Evolutionary conservation across 2,113 vertebrate genomes (phyloP).

Genomic region (Aspiorhynchus laticeps): DNA sequence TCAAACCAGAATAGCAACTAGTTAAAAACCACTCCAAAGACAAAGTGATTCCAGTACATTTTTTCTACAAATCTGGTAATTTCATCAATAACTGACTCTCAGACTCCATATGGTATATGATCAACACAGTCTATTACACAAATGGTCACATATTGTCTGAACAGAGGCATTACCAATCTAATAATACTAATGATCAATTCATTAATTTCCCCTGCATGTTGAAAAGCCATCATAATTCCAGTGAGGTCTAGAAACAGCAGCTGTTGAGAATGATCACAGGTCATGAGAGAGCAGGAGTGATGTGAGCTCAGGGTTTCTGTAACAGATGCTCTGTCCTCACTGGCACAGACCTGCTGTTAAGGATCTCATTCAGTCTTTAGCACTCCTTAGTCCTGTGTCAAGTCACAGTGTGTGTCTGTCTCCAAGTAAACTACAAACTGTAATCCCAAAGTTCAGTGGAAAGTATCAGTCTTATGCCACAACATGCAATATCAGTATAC

Average conservation of each 20-base stretch:
- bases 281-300: conserved; percentile 12
- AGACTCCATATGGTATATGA: conserved; percentile 20
- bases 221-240: conserved; percentile 7
- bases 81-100: background rate
- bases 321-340: conserved; percentile 26
- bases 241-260: conserved; percentile 25
- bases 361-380: conserved; percentile 32
- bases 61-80: background rate
- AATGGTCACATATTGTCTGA: background rate
- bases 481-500: background rate
- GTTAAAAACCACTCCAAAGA: background rate
- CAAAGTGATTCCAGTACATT: background rate
- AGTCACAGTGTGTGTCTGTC: conserved; percentile 14
- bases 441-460: conserved; percentile 5
- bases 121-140: conserved; percentile 19
- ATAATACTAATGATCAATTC: conserved; percentile 1
- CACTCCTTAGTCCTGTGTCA: conserved; percentile 12
- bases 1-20: background rate
- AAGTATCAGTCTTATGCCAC: background rate
- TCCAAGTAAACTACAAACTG: background rate
- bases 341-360: conserved; percentile 12
- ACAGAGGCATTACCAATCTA: background rate
- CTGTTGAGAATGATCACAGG: conserved; percentile 24
- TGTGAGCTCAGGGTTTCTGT: background rate
- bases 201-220: conserved; percentile 13